These are phyloP conservation scores for Patella ulyssiponensis DNA, from an alignment of 2,888 invertebrate species.

Conservation along the genomic window DNA sequence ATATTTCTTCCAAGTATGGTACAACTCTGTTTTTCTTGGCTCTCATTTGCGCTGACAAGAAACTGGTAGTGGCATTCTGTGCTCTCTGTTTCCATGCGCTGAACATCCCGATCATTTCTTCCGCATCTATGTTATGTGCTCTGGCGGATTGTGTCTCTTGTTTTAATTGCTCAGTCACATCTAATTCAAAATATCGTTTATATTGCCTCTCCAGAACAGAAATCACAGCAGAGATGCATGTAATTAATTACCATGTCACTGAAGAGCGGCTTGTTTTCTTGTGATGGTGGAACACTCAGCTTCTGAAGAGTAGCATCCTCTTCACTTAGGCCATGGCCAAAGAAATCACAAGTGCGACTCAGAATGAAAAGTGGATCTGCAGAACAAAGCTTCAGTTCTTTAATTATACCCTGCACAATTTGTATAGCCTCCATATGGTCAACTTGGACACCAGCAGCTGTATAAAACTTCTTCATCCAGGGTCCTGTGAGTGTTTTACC, in stretches of 20 bases:
- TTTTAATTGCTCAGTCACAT: conserved; percentile 18
- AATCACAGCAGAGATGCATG: conserved; percentile 8
- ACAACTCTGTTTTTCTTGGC: too few relatives aligned
- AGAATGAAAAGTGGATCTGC: conserved; percentile 12
- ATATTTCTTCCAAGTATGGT: not conserved
- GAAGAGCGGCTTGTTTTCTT: conserved; percentile 1
- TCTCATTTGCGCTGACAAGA: conserved; percentile 28
- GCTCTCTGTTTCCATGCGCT: conserved; percentile 26
- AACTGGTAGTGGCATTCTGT: conserved; percentile 29
- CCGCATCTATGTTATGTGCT: conserved; percentile 36
- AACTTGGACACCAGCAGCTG: conserved; percentile 15
- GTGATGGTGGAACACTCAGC: not conserved
- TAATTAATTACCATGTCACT: conserved; percentile 3
- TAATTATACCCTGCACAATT: conserved; percentile 18
- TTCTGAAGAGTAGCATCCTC: not conserved
- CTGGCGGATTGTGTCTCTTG: conserved; percentile 16
- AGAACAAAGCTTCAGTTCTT: not conserved
- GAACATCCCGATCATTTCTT: conserved; percentile 39
- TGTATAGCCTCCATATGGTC: conserved; percentile 18
- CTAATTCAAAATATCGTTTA: conserved; percentile 24
- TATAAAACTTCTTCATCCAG: conserved; percentile 34
- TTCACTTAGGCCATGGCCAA: conserved; percentile 5
- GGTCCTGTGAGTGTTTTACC: conserved; percentile 29
- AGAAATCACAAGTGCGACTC: conserved; percentile 7
- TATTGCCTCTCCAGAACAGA: conserved; percentile 35